Evolutionary conservation across 1,140 invertebrate species (phyloP), one percentile per base, ranked within the genome.

Genomic region (Patella vulgata): DNA sequence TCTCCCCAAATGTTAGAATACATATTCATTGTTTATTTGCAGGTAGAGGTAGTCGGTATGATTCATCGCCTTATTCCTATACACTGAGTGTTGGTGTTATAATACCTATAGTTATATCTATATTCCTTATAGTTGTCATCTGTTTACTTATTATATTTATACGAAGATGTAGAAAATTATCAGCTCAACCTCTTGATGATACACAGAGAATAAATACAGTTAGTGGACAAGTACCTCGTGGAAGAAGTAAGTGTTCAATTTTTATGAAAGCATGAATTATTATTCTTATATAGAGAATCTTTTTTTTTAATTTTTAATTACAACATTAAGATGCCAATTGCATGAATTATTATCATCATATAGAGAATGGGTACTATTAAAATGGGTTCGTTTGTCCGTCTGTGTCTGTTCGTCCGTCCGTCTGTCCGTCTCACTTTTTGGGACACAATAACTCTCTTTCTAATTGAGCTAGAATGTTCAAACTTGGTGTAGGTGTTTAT

Each of bases 71-170:
- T 5, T 53, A 39, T 27, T 40, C 54, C 21, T 59, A 63, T 46
- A 66, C 56, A 4, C 33, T 74, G 21, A 71, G 63, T 14, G 54
- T 71, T 25, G 64, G 69, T 53, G 67, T 74, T 42, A 67, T 74
- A 11, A 71, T 74, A 30, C 72, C 72, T 1, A 56, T 74, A 1
- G 72, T 71, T 21, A 60, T 74, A 19, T 64, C 66, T 27, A 50
- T 71, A n/a, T 71, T 74, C 55, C 60, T 74, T 17, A 52, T 74
- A 43, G 47, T 74, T 21, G 55, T 74, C 27, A 51, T 74, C 28
- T 66, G 60, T 53, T 54, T 74, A 14, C 64, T 74, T n/a, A 58
- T 71, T 60, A 46, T 74, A 43, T 60, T 74, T 42, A 61, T 74
- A 30, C 58, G 68, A n/a, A 63, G 72, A 46, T 74, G 69, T 63